Conservation (phyloP, 2,113 vertebrate species). For the Rhodinocichla rosea region DNA sequence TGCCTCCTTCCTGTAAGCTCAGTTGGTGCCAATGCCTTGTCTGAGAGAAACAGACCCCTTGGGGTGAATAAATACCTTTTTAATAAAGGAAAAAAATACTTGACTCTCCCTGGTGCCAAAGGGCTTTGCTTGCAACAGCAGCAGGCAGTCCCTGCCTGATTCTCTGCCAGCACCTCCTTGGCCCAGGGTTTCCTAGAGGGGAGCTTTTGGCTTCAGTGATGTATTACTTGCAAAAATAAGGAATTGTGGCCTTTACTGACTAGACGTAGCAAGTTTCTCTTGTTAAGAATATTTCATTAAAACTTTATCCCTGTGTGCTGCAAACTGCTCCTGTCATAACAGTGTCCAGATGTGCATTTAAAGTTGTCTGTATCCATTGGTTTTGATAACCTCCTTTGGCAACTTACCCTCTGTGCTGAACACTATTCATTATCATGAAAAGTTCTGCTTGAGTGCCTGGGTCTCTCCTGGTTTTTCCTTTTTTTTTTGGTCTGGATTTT, state of each 20-base stretch:
- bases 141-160: neutral
- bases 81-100: neutral
- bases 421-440: neutral
- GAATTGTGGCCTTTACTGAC: neutral
- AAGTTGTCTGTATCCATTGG: slow-evolving; percentile 9
- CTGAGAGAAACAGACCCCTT: neutral
- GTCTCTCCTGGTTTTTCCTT: neutral
- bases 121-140: neutral
- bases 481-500: neutral
- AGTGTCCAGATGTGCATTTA: slow-evolving; percentile 31
- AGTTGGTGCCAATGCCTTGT: neutral
- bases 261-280: neutral
- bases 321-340: neutral
- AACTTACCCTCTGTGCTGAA: neutral
- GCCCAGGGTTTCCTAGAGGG: neutral
- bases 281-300: slow-evolving; percentile 27
- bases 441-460: neutral
- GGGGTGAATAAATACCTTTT: neutral
- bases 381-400: slow-evolving; percentile 30
- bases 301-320: neutral
- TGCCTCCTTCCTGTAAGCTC: neutral
- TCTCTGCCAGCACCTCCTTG: neutral
- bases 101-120: neutral
- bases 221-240: neutral
- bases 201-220: neutral